Conservation (phyloP, 2,888 invertebrate genomes). For the Ectemnius lituratus region DNA sequence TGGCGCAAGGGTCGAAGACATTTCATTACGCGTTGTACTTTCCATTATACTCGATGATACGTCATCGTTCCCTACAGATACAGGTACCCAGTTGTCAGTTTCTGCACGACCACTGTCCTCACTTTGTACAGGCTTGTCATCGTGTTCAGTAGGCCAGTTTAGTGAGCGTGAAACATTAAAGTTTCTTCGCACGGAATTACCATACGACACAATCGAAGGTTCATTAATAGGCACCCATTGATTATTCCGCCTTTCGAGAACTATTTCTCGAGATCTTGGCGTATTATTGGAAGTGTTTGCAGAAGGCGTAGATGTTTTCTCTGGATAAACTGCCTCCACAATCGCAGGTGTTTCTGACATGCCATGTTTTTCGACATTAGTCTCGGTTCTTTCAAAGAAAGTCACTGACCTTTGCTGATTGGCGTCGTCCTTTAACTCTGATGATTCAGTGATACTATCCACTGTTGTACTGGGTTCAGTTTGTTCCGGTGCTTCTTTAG, state of each 20-base stretch:
- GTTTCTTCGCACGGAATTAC: constrained; percentile 14
- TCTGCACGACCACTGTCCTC: constrained; percentile 53
- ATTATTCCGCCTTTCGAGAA: constrained; percentile 8
- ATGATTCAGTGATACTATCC: neutral
- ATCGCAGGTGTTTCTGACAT: constrained; percentile 14
- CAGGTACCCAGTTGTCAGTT: constrained; percentile 70
- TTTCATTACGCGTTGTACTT: neutral
- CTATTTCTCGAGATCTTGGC: neutral
- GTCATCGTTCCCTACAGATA: constrained; percentile 36
- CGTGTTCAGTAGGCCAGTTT: constrained; percentile 62
- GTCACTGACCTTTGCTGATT: neutral
- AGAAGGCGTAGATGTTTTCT: neutral
- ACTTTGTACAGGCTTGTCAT: constrained; percentile 55
- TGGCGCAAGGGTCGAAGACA: neutral
- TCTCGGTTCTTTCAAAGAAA: neutral
- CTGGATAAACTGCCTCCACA: constrained; percentile 35
- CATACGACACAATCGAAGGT: neutral
- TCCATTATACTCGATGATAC: neutral
- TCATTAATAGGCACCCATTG: constrained; percentile 64
- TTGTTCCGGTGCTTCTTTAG: neutral
- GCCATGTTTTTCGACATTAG: neutral
- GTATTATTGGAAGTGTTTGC: neutral
- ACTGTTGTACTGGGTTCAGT: neutral
- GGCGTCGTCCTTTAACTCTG: neutral
- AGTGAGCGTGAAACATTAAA: constrained; percentile 46